Evolutionary conservation across 2,797 vertebrate genomes (phyloP).

Genomic region (Rhyacichthys aspro): DNA sequence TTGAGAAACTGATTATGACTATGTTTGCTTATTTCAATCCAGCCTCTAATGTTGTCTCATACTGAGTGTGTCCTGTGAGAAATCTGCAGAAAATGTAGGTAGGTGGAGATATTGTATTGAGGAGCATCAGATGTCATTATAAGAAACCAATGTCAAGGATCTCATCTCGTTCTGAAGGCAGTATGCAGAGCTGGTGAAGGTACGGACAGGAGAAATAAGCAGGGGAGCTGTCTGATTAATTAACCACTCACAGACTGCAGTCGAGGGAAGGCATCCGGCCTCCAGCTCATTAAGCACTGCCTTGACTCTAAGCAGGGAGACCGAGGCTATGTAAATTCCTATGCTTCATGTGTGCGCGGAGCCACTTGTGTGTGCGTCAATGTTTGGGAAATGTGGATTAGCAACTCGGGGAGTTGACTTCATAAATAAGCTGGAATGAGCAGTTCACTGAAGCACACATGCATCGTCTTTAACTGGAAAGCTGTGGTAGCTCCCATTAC

Average conservation of each 20-base stretch:
- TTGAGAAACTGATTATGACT: not conserved
- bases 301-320: conserved; percentile 48
- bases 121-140: conserved; percentile 24
- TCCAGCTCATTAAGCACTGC: conserved; percentile 74
- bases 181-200: conserved; percentile 3
- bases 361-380: conserved; percentile 26
- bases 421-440: conserved; percentile 45
- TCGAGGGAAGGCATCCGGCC: conserved; percentile 66
- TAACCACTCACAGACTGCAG: conserved; percentile 67
- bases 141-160: conserved; percentile 30
- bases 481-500: not conserved
- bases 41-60: not conserved
- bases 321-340: conserved; percentile 41
- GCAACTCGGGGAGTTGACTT: conserved; percentile 19
- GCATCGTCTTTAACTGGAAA: conserved; percentile 11
- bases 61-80: not conserved
- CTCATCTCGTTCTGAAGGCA: conserved; percentile 21
- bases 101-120: not conserved
- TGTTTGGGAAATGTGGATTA: conserved; percentile 33
- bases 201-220: conserved; percentile 1
- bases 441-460: conserved; percentile 37
- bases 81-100: not conserved
- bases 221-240: conserved; percentile 73
- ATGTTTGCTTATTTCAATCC: not conserved
- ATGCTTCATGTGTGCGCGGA: conserved; percentile 13